Base-by-base conservation (phyloP, 64 coral and sea anemone genomes). In the Anthopleura sola region DNA sequence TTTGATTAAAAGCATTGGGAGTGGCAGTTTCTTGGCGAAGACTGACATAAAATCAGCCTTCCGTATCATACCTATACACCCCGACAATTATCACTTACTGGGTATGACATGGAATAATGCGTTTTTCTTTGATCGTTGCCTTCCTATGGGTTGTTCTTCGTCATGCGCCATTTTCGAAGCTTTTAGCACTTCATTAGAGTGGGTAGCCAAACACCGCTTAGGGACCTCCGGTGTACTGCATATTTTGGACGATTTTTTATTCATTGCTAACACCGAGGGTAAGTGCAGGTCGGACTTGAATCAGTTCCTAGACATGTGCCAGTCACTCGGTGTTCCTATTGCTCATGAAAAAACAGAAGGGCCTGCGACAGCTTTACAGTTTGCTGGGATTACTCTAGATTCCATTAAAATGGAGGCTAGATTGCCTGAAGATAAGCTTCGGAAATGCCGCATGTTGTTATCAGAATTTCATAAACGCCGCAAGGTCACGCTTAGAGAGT, bases 61-160 rank as follows among this genome's bases (percentile, higher is more conserved):
- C 37, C 31, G 90, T 1, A 82, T 92, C 38, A 87, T 92, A 5
- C 85, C 85, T 60, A 92, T 87, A 40, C 53, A 82, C 77, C 68
- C 90, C 10, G 39, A 38, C 38, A 85, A 92, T 82, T 92, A 56
- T 83, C 32, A 69, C n/a, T 69, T 87, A 37, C 29, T 91, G 12
- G 89, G 89, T 49, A 36, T 91, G 74, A 86, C 60, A 68, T 91
- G 89, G 89, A 36, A 91, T 29, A 64, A 80, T 20, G 16, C 47
- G 20, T 86, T 80, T 39, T 90, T 82, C 80, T 91, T 79, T 86
- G 83, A 91, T 81, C 21, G 78, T 0, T 68, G 55, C 62, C 58
- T 88, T 23, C 11, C 78, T 5, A 88, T 88, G 78, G 78, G 78
- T 12, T 66, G 60, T 71, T 82, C 56, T 0, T 81, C 57, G 36